Conservation (phyloP, 2,797 vertebrate genomes). For the Discoglossus pictus region DNA sequence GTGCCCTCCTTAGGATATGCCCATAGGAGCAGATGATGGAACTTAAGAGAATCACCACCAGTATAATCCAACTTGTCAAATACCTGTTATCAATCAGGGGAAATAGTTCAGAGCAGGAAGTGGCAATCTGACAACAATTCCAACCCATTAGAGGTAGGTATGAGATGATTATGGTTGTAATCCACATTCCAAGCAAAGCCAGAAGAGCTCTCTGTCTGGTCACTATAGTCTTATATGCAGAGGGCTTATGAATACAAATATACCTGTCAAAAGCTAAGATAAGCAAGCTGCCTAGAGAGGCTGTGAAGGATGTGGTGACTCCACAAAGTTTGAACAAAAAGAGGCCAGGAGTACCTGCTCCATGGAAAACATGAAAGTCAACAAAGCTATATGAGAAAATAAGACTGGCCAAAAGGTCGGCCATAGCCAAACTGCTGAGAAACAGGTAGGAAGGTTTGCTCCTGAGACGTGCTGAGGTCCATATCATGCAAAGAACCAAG, state of each 20-base stretch:
- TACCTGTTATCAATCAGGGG: constrained; percentile 80
- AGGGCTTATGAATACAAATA: constrained; percentile 82
- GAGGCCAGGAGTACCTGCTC: constrained; percentile 52
- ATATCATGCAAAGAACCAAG: constrained; percentile 80
- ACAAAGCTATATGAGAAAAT: constrained; percentile 85
- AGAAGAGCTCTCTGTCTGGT: constrained; percentile 75
- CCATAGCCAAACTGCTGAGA: constrained; percentile 85
- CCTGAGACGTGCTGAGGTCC: constrained; percentile 70
- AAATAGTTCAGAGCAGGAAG: constrained; percentile 81
- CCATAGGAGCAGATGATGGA: constrained; percentile 79
- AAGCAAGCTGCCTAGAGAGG: constrained; percentile 88
- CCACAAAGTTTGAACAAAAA: constrained; percentile 91
- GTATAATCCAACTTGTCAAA: constrained; percentile 76
- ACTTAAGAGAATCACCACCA: constrained; percentile 72
- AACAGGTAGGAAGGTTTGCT: constrained; percentile 86
- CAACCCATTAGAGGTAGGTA: constrained; percentile 88
- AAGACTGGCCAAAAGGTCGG: constrained; percentile 85
- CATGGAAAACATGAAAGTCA: constrained; percentile 80
- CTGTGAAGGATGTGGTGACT: constrained; percentile 84
- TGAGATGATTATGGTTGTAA: constrained; percentile 69
- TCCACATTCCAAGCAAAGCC: constrained; percentile 79
- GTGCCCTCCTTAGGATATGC: constrained; percentile 85
- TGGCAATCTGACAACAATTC: constrained; percentile 76
- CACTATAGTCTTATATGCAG: constrained; percentile 80
- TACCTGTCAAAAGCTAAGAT: constrained; percentile 89